phyloP scores from a whole-genome alignment of 1,140 invertebrate genomes.

The Centruroides vittatus region DNA sequence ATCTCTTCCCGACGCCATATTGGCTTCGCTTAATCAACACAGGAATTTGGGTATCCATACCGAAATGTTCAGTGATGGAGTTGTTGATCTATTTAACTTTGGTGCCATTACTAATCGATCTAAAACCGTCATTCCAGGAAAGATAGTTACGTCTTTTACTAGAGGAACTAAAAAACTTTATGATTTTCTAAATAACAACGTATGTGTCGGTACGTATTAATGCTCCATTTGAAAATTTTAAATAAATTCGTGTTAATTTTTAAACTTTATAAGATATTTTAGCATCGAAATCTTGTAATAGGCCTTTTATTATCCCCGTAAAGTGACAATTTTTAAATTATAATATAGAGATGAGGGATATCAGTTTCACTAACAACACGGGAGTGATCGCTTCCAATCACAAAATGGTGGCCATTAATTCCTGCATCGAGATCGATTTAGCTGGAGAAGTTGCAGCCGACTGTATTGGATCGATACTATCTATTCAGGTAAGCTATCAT shows the following conservation, averaged over 20 bases:
- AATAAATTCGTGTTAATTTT: no score
- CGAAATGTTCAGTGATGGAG: constrained; percentile 83
- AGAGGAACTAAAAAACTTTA: constrained; percentile 72
- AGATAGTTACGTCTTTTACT: constrained; percentile 69
- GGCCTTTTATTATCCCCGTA: no score
- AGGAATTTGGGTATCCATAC: constrained; percentile 85
- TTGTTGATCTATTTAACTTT: constrained; percentile 64
- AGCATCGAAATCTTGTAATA: no score
- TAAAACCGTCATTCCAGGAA: constrained; percentile 62
- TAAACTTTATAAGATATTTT: no score
- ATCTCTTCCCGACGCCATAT: constrained; percentile 75
- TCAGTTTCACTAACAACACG: constrained; percentile 72
- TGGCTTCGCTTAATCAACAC: constrained; percentile 58
- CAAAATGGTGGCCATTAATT: constrained; percentile 88
- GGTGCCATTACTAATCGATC: constrained; percentile 72
- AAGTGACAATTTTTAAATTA: constrained; percentile 1
- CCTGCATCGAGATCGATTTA: constrained; percentile 85
- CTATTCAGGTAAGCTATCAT: constrained; percentile 53
- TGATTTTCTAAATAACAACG: constrained; percentile 87
- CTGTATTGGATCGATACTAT: constrained; percentile 79
- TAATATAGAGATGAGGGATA: constrained; percentile 58
- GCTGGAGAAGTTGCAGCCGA: constrained; percentile 83
- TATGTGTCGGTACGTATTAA: constrained; percentile 53
- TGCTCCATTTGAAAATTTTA: no score
- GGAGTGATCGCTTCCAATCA: constrained; percentile 65